Percentiles rank a stretch among this genome's conserved stretches.
Conservation (phyloP, 2,113 vertebrate genomes). For the Azemiops feae region DNA sequence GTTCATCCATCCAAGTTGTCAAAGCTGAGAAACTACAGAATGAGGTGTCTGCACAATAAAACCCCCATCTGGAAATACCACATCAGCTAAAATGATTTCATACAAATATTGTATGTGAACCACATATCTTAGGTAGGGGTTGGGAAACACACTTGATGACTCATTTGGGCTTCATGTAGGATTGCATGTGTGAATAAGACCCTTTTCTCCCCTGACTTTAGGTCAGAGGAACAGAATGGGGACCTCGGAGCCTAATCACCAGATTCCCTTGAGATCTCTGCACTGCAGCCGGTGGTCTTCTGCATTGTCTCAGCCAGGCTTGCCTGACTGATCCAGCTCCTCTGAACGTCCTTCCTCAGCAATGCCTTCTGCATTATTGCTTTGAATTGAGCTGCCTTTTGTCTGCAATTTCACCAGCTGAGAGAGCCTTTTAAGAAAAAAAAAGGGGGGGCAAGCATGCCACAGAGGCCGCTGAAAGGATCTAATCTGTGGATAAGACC, state of each 20-base stretch:
- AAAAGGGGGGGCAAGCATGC: constrained; percentile 41
- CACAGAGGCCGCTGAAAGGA: constrained; percentile 68
- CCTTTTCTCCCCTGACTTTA: background rate
- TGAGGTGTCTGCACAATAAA: background rate
- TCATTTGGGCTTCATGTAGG: background rate
- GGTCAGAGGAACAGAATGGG: background rate
- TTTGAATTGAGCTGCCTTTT: constrained; percentile 65
- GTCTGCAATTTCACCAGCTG: constrained; percentile 69
- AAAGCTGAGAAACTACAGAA: background rate
- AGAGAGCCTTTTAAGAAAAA: constrained; percentile 66
- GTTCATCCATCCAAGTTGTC: background rate
- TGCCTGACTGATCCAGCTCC: background rate
- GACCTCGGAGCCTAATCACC: background rate
- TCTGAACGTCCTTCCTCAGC: constrained; percentile 21
- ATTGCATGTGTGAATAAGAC: background rate
- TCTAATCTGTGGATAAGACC: constrained; percentile 67
- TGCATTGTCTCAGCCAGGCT: background rate
- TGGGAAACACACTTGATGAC: background rate
- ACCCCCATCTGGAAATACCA: background rate
- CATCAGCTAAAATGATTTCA: background rate
- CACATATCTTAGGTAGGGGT: background rate
- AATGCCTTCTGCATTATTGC: constrained; percentile 11
- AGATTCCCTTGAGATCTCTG: constrained; percentile 2
- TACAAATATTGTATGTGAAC: background rate
- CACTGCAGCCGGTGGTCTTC: background rate